phyloP scores from a whole-genome alignment of 2,888 invertebrate species.

The Boloria selene region DNA sequence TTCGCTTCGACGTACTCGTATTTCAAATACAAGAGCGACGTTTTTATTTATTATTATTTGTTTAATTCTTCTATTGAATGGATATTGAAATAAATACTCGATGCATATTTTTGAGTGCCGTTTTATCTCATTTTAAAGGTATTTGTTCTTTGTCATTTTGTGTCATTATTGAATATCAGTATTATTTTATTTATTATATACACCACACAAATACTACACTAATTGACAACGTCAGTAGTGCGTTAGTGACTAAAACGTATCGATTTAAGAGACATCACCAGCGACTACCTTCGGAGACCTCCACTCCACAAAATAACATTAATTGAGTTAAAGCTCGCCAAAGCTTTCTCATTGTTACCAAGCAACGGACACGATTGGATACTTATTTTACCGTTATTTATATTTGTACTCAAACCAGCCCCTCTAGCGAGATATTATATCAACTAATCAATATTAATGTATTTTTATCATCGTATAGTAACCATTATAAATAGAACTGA shows the following conservation, averaged over 20 bases:
- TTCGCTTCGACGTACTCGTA: constrained; percentile 24
- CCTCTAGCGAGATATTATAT: neutral
- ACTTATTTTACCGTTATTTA: constrained; percentile 11
- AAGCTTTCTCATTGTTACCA: constrained; percentile 26
- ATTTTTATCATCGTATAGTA: neutral
- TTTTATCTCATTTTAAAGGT: too few species aligned
- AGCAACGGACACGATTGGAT: constrained; percentile 20
- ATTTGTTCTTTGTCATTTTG: too few species aligned
- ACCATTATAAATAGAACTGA: neutral
- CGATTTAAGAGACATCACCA: constrained; percentile 42
- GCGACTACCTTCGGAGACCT: constrained; percentile 43
- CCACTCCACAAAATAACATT: constrained; percentile 38
- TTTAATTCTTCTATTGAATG: neutral
- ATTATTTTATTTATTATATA: too few species aligned
- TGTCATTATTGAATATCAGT: too few species aligned
- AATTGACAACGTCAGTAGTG: too few species aligned
- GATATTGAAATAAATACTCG: neutral
- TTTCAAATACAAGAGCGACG: neutral
- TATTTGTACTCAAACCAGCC: constrained; percentile 1
- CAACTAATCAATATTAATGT: neutral
- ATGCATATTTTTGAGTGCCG: too few species aligned
- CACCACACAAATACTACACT: too few species aligned
- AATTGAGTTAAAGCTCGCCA: constrained; percentile 26
- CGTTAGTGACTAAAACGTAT: constrained; percentile 28
- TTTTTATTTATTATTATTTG: neutral